Evolutionary conservation across 2,797 vertebrate species (phyloP), one percentile per base, ranked within the genome.

Genomic region (Epinephelus awoara): DNA sequence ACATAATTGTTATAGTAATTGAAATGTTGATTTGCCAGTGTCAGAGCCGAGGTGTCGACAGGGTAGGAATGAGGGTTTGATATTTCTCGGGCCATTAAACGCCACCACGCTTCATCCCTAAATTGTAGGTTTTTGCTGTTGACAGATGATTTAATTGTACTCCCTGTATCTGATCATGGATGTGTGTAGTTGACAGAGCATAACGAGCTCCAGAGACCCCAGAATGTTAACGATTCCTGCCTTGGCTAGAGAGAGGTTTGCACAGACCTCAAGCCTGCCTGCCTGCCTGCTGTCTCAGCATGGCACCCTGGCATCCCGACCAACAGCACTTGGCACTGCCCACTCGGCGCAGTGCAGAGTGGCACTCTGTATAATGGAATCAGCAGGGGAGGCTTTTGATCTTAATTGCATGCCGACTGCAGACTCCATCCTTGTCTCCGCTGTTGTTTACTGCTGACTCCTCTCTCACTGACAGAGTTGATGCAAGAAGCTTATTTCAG

Each of bases 361-460:
- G 92, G 86, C 92, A 88, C 88, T 94, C 91, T 80, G 90, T 91
- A 90, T 92, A 94, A 94, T 93, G 92, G 92, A 93, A 93, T 90
- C 93, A 93, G 93, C 91, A 82, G 93, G 92, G 89, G 92, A 89
- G 78, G 89, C 89, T 91, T 94, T 95, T 94, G 92, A 96, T 95
- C 94, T 93, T 94, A 94, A 95, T 94, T 94, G 91, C 93, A 90
- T 93, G 91, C 83, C 73, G 91, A 92, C 93, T 93, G 89, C 92
- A 88, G 93, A 90, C 89, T 91, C 88, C 89, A 87, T 92, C 89
- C 91, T 90, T 82, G 88, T 93, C 85, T 82, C 88, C 57, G 34
- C 84, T 72, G 86, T 86, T 92, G 91, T 90, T 91, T 88, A 88
- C 87, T 82, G 88, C 88, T 85, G 86, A 91, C 87, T 91, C 80